Percentiles rank a stretch among this genome's conserved stretches.
Conservation (phyloP, 1,140 invertebrate genomes). For the Alviniconcha marisindica region DNA sequence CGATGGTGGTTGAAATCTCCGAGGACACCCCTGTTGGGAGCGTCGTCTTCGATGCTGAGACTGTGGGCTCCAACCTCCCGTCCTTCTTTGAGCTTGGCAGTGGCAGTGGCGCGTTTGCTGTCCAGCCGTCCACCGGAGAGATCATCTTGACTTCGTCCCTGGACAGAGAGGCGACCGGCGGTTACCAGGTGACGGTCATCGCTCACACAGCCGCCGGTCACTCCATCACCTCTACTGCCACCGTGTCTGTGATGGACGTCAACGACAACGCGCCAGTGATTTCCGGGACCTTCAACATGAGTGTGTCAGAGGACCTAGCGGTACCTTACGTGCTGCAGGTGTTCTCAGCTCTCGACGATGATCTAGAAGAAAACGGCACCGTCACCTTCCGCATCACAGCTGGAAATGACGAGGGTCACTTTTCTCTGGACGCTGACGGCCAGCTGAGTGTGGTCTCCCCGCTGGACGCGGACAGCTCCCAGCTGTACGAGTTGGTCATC, state of each 20-base stretch:
- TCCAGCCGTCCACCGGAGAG: conserved; percentile 1
- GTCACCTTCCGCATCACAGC: background rate
- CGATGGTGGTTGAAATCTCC: background rate
- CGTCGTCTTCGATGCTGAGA: background rate
- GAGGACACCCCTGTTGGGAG: conserved; percentile 13
- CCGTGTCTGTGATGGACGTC: conserved; percentile 47
- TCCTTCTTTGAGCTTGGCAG: background rate
- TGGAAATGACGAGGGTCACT: background rate
- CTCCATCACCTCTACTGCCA: conserved; percentile 85
- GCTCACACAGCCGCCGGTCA: conserved; percentile 85
- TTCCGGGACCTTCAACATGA: conserved; percentile 17
- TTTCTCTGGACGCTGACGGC: background rate
- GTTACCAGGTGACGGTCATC: background rate
- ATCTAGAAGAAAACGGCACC: background rate
- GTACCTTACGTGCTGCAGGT: background rate
- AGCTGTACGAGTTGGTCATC: background rate
- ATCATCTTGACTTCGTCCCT: background rate
- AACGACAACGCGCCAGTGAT: conserved; percentile 50
- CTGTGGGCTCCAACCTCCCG: background rate
- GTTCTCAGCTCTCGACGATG: background rate
- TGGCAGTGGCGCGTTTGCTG: background rate
- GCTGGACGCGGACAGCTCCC: background rate
- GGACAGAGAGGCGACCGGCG: background rate
- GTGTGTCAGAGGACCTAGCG: background rate
- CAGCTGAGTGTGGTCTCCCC: background rate